Evolutionary conservation across 2,113 vertebrate species (phyloP).

Genomic region (Pygoscelis adeliae): DNA sequence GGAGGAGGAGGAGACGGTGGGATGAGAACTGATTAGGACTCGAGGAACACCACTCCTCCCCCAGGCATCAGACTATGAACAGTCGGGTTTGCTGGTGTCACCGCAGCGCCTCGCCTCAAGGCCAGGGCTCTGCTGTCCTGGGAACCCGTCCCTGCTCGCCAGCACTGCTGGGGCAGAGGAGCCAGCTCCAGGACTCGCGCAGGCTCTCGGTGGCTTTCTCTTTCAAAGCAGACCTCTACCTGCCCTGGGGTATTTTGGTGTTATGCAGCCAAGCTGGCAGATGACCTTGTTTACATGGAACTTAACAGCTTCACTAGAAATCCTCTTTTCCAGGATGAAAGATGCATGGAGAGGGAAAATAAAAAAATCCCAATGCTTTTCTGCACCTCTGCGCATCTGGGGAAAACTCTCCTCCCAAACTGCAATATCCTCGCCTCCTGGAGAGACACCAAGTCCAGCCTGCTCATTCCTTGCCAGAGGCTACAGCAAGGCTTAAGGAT

Average conservation of each 20-base stretch:
- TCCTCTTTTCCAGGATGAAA: not conserved
- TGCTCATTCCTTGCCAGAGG: not conserved
- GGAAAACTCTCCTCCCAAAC: not conserved
- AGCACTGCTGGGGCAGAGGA: not conserved
- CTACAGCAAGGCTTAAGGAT: not conserved
- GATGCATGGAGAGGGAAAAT: not conserved
- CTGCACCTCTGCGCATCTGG: not conserved
- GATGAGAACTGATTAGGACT: not conserved
- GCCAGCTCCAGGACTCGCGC: not conserved
- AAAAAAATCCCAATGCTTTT: not conserved
- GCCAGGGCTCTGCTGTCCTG: not conserved
- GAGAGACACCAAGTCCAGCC: not conserved
- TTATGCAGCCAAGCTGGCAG: not conserved
- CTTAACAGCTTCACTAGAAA: not conserved
- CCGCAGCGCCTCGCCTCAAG: accelerated
- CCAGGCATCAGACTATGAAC: not conserved
- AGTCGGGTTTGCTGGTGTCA: not conserved
- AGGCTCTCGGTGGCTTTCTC: not conserved
- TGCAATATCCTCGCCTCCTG: not conserved
- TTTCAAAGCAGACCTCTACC: not conserved
- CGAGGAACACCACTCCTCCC: not conserved
- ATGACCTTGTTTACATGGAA: not conserved
- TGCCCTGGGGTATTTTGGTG: not conserved
- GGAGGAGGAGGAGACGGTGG: not conserved
- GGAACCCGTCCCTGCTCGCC: not conserved